Conservation (phyloP, 2,113 vertebrate species). For the mouse (Mus musculus) region DNA sequence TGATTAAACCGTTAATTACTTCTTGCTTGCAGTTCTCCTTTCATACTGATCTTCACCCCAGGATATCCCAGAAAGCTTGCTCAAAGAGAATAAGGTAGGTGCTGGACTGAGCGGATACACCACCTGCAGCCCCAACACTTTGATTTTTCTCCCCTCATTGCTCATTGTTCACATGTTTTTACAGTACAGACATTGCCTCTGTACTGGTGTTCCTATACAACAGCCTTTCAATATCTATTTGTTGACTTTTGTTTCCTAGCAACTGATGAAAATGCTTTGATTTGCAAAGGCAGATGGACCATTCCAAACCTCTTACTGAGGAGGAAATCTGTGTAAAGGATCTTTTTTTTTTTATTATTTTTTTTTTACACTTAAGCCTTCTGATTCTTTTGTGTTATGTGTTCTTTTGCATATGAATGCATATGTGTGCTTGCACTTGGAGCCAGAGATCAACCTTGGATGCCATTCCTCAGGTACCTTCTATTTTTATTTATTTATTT, state of each 20-base stretch:
- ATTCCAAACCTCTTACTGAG: not conserved
- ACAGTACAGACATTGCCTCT: not conserved
- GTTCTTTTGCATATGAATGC: not conserved
- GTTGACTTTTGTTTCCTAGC: conserved; percentile 29
- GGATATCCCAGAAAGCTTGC: not conserved
- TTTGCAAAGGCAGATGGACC: conserved; percentile 40
- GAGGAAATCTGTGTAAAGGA: not conserved
- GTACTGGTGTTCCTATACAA: not conserved
- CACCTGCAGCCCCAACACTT: not conserved
- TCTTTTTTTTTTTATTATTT: no score
- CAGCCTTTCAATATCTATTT: not conserved
- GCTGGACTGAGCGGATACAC: not conserved
- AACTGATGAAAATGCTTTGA: not conserved
- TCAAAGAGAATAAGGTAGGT: not conserved
- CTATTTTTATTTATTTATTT: no score
- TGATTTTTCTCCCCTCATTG: not conserved
- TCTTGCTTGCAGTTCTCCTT: conserved; percentile 43
- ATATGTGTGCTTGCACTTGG: not conserved
- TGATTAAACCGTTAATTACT: conserved; percentile 68
- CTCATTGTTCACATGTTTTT: not conserved
- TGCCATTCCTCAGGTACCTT: not conserved
- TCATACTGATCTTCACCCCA: not conserved
- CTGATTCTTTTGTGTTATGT: not conserved
- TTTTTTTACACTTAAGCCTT: not conserved
- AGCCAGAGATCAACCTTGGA: not conserved